phyloP scores from a whole-genome alignment of 2,888 invertebrate genomes.

The Agrotis puta region DNA sequence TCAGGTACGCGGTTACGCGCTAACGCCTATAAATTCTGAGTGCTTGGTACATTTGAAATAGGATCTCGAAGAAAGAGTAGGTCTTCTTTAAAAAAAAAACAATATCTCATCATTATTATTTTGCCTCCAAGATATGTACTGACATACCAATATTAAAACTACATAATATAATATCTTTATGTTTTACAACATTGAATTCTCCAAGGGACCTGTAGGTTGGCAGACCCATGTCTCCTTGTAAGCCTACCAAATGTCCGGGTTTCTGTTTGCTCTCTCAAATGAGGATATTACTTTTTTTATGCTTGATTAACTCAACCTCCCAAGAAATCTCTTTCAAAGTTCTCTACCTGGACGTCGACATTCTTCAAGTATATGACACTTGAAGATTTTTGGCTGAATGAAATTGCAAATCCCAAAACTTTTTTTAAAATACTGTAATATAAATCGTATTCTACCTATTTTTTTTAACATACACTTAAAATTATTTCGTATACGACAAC shows the following conservation, averaged over 20 bases:
- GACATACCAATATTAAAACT: constrained; percentile 3
- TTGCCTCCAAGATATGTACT: no score
- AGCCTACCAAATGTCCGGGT: constrained; percentile 30
- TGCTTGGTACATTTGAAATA: constrained; percentile 66
- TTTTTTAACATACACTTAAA: no score
- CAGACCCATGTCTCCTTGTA: constrained; percentile 38
- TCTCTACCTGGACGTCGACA: neutral
- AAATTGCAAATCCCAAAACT: no score
- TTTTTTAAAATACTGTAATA: no score
- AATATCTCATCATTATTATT: no score
- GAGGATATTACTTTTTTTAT: constrained; percentile 36
- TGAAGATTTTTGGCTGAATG: no score
- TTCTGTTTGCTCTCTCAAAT: neutral
- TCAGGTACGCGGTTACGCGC: constrained; percentile 74
- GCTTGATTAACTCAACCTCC: constrained; percentile 18
- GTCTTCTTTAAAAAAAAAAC: neutral
- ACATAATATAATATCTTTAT: no score
- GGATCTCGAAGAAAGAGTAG: constrained; percentile 4
- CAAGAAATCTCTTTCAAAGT: neutral
- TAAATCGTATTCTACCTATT: no score
- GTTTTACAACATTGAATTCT: constrained; percentile 23
- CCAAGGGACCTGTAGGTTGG: constrained; percentile 22
- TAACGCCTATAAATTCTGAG: constrained; percentile 71
- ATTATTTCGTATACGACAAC: no score
- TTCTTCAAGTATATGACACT: neutral